A percentile compares a stretch with the other conserved stretches of the same genome.
Evolutionary conservation across 2,888 invertebrate species (phyloP).

Genomic region (Archips xylosteana): DNA sequence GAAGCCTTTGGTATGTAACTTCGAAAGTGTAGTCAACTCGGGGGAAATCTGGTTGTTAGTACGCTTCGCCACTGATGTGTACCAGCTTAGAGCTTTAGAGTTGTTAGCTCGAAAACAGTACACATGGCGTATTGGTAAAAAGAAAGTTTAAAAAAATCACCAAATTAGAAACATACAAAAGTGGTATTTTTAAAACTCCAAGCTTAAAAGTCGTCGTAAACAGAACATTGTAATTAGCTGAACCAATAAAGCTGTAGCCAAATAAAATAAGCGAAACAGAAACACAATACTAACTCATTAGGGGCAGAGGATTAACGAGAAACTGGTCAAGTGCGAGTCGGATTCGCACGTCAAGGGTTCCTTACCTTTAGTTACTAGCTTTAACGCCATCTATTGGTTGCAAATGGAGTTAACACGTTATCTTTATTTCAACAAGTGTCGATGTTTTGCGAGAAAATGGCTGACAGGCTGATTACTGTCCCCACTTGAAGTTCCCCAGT

Average conservation of each 20-base stretch:
- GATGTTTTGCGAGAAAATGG: no score
- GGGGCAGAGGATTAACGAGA: background rate
- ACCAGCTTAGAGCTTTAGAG: no score
- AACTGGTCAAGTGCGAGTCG: background rate
- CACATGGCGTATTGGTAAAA: background rate
- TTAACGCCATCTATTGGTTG: no score
- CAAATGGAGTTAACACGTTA: no score
- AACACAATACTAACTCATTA: slow-evolving; percentile 4
- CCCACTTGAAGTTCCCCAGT: no score
- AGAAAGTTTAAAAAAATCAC: background rate
- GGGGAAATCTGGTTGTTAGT: no score
- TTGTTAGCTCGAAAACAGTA: no score
- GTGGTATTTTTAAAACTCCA: background rate
- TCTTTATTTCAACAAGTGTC: no score
- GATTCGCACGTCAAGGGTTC: background rate
- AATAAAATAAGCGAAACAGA: slow-evolving; percentile 2
- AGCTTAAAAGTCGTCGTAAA: background rate
- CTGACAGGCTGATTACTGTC: no score
- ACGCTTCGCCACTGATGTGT: no score
- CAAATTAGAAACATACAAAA: background rate
- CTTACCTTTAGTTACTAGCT: background rate
- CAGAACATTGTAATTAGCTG: background rate
- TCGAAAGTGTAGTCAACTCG: no score
- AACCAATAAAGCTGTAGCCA: background rate
- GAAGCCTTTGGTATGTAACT: no score